These are phyloP conservation scores for Drosophila lutescens DNA, from an alignment of 2,888 invertebrate species.

Conservation along the genomic window DNA sequence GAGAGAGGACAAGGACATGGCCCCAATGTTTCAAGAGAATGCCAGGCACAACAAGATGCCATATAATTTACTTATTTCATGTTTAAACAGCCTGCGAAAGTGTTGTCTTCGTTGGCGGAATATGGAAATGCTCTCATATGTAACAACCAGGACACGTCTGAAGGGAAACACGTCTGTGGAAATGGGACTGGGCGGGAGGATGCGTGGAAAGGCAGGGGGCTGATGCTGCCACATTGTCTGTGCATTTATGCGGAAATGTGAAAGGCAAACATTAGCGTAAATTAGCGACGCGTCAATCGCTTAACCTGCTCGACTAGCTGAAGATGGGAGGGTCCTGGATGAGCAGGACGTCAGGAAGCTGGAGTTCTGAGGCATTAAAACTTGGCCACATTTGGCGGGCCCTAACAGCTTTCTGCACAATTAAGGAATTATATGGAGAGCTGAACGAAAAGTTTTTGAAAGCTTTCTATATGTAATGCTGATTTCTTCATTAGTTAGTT, in stretches of 20 bases:
- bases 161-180: conserved; percentile 6
- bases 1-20: conserved; percentile 10
- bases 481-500: not conserved
- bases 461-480: not conserved
- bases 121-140: conserved; percentile 42
- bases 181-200: not conserved
- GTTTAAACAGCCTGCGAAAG: conserved; percentile 65
- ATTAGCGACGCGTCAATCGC: conserved; percentile 77
- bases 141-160: conserved; percentile 30
- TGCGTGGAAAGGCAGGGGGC: not conserved
- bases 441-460: not conserved
- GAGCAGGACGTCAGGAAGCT: conserved; percentile 16
- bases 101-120: conserved; percentile 32
- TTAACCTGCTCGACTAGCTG: conserved; percentile 53
- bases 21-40: conserved; percentile 23
- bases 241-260: conserved; percentile 70
- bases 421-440: conserved; percentile 43
- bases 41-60: conserved; percentile 30
- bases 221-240: conserved; percentile 46
- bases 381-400: conserved; percentile 45
- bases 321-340: not conserved
- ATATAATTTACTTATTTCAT: conserved; percentile 75
- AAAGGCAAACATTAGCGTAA: conserved; percentile 78
- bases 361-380: conserved; percentile 29
- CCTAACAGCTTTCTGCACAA: conserved; percentile 68